Evolutionary conservation across 2,113 vertebrate genomes (phyloP).

Genomic region (Pogona vitticeps): DNA sequence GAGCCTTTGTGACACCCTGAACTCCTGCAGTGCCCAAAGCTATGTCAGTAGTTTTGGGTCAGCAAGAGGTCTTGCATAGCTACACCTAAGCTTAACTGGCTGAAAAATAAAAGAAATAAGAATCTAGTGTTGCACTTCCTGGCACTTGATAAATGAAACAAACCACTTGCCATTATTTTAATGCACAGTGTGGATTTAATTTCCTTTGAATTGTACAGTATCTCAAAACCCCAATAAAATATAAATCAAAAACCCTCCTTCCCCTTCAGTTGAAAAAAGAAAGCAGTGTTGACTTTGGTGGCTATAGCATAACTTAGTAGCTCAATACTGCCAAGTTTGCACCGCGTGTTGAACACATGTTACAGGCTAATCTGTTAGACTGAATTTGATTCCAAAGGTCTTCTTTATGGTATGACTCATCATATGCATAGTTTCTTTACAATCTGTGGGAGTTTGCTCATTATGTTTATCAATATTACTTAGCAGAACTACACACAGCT

Average conservation of each 20-base stretch:
- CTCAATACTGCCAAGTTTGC: slow-evolving; percentile 34
- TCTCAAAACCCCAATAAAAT: slow-evolving; percentile 35
- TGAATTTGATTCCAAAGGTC: slow-evolving; percentile 50
- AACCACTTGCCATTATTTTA: slow-evolving; percentile 37
- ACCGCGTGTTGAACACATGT: slow-evolving; percentile 1
- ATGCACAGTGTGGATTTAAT: slow-evolving; percentile 9
- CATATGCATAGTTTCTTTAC: slow-evolving; percentile 49
- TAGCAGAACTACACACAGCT: neutral
- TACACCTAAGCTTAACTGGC: slow-evolving; percentile 2
- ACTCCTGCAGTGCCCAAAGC: neutral
- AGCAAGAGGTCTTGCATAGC: slow-evolving; percentile 10
- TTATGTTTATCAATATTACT: neutral
- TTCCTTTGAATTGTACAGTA: slow-evolving; percentile 29
- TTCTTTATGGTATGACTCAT: slow-evolving; percentile 57
- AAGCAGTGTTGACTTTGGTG: neutral
- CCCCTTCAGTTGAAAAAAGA: neutral
- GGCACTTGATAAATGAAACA: slow-evolving; percentile 31
- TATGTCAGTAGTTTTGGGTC: neutral
- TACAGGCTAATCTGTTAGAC: slow-evolving; percentile 46
- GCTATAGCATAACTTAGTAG: slow-evolving; percentile 34
- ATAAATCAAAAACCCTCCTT: neutral
- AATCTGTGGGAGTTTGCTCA: slow-evolving; percentile 50
- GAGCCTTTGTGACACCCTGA: slow-evolving; percentile 26
- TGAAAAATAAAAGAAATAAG: slow-evolving; percentile 8
- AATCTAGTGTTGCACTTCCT: slow-evolving; percentile 33